Evolutionary conservation across 2,797 vertebrate genomes (phyloP).

Genomic region (Brachyalestes nurse): DNA sequence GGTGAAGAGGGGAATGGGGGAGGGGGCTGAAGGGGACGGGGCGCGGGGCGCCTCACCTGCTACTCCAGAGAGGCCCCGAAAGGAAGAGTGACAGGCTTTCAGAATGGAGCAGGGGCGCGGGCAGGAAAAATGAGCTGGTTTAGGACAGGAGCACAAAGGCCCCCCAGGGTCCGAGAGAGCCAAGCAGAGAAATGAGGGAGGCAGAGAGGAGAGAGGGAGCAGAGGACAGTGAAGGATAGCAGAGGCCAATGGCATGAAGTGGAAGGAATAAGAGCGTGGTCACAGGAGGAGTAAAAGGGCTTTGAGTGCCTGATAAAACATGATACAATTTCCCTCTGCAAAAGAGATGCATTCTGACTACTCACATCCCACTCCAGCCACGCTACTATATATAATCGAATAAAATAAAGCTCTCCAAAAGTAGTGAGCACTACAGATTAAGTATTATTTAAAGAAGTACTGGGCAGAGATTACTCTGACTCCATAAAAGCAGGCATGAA

Average conservation of each 20-base stretch:
- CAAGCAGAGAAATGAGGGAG: slow-evolving; percentile 33
- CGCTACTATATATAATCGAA: neutral
- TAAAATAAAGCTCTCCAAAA: neutral
- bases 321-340: slow-evolving; percentile 27
- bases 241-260: slow-evolving; percentile 24
- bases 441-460: neutral
- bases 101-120: slow-evolving; percentile 54
- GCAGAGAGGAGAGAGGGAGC: slow-evolving; percentile 32
- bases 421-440: neutral
- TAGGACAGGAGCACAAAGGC: slow-evolving; percentile 64
- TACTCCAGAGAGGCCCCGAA: slow-evolving; percentile 62
- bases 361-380: neutral
- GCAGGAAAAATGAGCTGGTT: slow-evolving; percentile 63
- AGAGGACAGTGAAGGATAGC: slow-evolving; percentile 27
- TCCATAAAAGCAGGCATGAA: neutral
- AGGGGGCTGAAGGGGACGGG: slow-evolving; percentile 31
- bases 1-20: slow-evolving; percentile 43
- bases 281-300: slow-evolving; percentile 36
- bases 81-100: slow-evolving; percentile 66
- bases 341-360: neutral
- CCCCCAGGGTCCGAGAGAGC: slow-evolving; percentile 59
- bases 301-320: slow-evolving; percentile 31
- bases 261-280: slow-evolving; percentile 40
- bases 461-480: neutral
- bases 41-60: slow-evolving; percentile 62